phyloP scores from a whole-genome alignment of 2,797 vertebrate species.

The Tenualosa ilisha region DNA sequence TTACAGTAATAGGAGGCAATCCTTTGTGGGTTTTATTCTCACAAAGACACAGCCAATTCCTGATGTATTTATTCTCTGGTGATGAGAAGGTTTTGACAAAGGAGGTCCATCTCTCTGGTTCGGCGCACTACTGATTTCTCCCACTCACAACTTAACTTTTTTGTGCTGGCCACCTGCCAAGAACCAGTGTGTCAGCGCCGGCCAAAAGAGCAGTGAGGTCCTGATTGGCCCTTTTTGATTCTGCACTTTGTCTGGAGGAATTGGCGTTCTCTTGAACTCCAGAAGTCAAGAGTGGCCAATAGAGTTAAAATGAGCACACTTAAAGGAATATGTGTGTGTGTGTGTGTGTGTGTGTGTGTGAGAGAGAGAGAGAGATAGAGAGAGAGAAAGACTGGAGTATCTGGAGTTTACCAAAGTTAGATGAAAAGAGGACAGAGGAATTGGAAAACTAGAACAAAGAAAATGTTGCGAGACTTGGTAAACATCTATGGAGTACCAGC shows the following conservation, averaged over 20 bases:
- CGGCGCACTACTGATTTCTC: not conserved
- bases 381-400: not conserved
- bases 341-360: slow-evolving; percentile 36
- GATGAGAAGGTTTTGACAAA: not conserved
- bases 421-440: not conserved
- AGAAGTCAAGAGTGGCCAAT: not conserved
- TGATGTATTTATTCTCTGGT: not conserved
- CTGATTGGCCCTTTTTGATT: not conserved
- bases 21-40: not conserved
- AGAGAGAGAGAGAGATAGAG: not conserved
- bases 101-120: not conserved
- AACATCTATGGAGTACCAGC: not conserved
- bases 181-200: not conserved
- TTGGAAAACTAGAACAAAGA: not conserved
- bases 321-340: slow-evolving; percentile 10
- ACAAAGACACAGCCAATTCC: not conserved
- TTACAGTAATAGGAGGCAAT: not conserved
- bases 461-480: not conserved
- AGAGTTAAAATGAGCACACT: slow-evolving; percentile 8
- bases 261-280: not conserved
- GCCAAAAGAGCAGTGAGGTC: not conserved
- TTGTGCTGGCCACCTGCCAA: not conserved
- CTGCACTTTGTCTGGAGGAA: not conserved
- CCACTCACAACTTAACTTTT: slow-evolving; percentile 3
- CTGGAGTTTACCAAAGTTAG: not conserved